A percentile compares a stretch with the other conserved stretches of the same genome.
phyloP scores from a whole-genome alignment of 1,140 invertebrate genomes.

The Archivesica marissinica region DNA sequence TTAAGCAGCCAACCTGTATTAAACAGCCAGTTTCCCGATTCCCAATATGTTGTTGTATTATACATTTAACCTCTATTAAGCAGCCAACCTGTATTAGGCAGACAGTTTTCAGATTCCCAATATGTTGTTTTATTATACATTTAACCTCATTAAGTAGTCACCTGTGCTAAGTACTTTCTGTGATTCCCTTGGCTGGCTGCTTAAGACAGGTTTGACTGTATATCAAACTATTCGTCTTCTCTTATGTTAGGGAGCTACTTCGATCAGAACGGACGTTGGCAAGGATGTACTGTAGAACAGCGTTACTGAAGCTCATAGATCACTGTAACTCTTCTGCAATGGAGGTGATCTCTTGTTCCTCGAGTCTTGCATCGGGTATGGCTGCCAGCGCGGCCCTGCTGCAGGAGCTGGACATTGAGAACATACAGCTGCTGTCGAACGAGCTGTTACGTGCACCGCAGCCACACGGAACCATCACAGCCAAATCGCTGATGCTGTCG shows the following conservation, averaged over 20 bases:
- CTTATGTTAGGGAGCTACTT: conserved; percentile 78
- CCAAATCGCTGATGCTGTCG: conserved; percentile 62
- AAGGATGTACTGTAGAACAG: conserved; percentile 81
- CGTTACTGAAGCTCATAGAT: conserved; percentile 81
- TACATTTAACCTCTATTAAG: too few relatives aligned
- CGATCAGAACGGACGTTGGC: conserved; percentile 77
- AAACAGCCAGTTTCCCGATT: too few relatives aligned
- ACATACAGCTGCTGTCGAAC: conserved; percentile 83
- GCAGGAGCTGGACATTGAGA: conserved; percentile 83
- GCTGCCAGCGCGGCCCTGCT: conserved; percentile 81
- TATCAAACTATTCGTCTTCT: not conserved
- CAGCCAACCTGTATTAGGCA: too few relatives aligned
- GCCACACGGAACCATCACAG: conserved; percentile 72
- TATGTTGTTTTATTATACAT: too few relatives aligned
- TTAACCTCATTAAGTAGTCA: too few relatives aligned
- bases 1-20: too few relatives aligned
- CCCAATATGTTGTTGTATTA: too few relatives aligned
- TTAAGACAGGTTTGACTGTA: not conserved
- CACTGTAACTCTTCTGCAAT: conserved; percentile 83
- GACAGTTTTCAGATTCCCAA: too few relatives aligned
- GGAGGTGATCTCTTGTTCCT: conserved; percentile 73
- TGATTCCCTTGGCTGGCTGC: not conserved
- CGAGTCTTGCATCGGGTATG: conserved; percentile 78
- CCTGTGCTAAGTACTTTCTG: not conserved
- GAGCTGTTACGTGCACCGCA: conserved; percentile 79